Base-by-base conservation (phyloP, 37 sponge, comb jelly and placozoan genomes). In the Beroe ovata region DNA sequence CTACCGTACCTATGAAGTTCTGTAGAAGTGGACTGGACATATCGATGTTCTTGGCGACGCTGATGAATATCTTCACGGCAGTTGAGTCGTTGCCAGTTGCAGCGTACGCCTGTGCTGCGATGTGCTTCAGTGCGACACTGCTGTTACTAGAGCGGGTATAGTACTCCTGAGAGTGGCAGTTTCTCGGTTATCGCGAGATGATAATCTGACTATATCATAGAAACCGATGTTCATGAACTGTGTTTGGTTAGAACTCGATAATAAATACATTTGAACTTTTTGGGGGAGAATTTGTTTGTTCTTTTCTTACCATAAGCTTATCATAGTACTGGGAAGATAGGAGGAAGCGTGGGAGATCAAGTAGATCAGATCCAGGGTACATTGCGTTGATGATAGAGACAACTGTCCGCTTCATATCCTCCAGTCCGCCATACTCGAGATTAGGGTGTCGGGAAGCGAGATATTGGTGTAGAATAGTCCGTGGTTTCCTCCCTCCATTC, bases 81-180 rank as follows among this genome's bases (percentile, higher is more conserved):
- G 84, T 77, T 28, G 84, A 0, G 8, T 77, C 28, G 8, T 77
- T 54, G 0, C 84, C 84, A 21, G 84, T 77, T n/a, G 84, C 84
- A 6, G 84, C 84, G 84, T 77, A 77, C 0, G 84, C 84, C 25
- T 77, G 84, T 21, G 84, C 84, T 8, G 84, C 84, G 1, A 77
- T 39, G 54, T 77, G 84, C 33, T 39, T 77, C 1, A 77, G 84
- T 0, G 84, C 84, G 20, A 35, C 54, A 25, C 38, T 21, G 4
- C 28, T 36, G 84, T 77, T 35, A 6, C 2, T 11, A 16, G 38
- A 21, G 1, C 28, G 26, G 4, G 54, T 39, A 54, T 77, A 77
- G 84, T 77, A 77, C 47, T 77, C 84, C 84, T 77, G 22, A 36
- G n/a, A n/a, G n/a, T n/a, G n/a, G n/a, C n/a, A n/a, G n/a, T n/a